Percentiles rank a stretch among this genome's conserved stretches.
phyloP scores from a whole-genome alignment of 2,888 invertebrate genomes.

The Acanthacorydalis orientalis region DNA sequence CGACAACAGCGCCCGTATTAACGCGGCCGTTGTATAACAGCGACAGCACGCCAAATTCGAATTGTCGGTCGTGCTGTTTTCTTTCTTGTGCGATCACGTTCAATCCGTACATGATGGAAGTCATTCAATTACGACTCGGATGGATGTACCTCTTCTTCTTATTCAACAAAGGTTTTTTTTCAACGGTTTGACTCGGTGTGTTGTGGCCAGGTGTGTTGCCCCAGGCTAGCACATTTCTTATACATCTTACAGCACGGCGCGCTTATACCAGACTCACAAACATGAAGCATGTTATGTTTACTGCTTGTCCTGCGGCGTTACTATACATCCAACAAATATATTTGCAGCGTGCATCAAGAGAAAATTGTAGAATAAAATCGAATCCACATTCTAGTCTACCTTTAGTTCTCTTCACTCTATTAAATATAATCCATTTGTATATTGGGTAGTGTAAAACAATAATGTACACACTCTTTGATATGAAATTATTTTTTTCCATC shows the following conservation, averaged over 20 bases:
- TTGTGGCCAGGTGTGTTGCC: constrained; percentile 1
- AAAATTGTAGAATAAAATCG: too few relatives aligned
- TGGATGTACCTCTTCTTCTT: not conserved
- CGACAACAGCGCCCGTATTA: not conserved
- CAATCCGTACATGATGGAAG: not conserved
- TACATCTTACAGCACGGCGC: not conserved
- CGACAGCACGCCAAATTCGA: too few relatives aligned
- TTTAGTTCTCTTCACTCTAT: too few relatives aligned
- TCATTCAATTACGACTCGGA: not conserved
- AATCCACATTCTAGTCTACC: too few relatives aligned
- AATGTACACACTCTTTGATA: too few relatives aligned
- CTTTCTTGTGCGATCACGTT: not conserved
- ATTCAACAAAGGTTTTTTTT: not conserved
- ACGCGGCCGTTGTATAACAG: not conserved
- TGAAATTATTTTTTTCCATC: too few relatives aligned
- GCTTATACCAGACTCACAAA: not conserved
- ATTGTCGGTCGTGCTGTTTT: too few relatives aligned
- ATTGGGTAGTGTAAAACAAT: too few relatives aligned
- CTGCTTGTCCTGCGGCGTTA: too few relatives aligned
- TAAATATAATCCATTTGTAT: too few relatives aligned
- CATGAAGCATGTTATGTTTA: not conserved
- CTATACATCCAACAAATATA: too few relatives aligned
- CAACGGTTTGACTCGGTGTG: not conserved
- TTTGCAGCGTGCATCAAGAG: too few relatives aligned
- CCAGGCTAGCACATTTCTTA: not conserved